phyloP scores from a whole-genome alignment of 2,113 vertebrate species.

The Pollachius pollachius region DNA sequence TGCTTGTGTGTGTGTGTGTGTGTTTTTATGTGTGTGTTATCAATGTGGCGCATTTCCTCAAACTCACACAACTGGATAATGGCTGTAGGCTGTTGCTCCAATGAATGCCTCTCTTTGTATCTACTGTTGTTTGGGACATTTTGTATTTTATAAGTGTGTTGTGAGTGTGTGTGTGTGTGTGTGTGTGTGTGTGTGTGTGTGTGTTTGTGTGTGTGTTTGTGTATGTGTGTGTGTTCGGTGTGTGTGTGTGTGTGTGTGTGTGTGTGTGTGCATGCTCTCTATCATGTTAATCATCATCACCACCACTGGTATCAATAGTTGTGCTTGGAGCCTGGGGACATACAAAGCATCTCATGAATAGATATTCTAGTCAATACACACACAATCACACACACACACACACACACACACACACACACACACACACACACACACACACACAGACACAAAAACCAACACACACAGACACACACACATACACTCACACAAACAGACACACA shows the following conservation, averaged over 20 bases:
- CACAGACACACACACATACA: no score
- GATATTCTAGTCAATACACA: background rate
- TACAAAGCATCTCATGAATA: background rate
- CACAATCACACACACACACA: background rate
- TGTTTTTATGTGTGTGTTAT: background rate
- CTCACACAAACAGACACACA: no score
- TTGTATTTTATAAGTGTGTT: no score
- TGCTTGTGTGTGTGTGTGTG: background rate
- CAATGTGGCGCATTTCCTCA: no score
- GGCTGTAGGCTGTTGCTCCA: conserved; percentile 2
- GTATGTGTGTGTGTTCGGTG: background rate
- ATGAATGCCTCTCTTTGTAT: no score
- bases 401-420: background rate
- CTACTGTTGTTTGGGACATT: no score
- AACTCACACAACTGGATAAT: background rate
- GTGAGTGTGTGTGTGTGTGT: background rate
- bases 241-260: no score
- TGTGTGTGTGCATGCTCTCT: no score
- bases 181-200: conserved; percentile 4
- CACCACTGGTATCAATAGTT: no score
- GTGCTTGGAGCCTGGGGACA: background rate
- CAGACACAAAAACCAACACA: no score
- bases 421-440: no score
- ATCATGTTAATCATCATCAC: no score
- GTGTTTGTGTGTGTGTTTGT: background rate